phyloP scores from a whole-genome alignment of 2,797 vertebrate species.

The Mico argentatus region DNA sequence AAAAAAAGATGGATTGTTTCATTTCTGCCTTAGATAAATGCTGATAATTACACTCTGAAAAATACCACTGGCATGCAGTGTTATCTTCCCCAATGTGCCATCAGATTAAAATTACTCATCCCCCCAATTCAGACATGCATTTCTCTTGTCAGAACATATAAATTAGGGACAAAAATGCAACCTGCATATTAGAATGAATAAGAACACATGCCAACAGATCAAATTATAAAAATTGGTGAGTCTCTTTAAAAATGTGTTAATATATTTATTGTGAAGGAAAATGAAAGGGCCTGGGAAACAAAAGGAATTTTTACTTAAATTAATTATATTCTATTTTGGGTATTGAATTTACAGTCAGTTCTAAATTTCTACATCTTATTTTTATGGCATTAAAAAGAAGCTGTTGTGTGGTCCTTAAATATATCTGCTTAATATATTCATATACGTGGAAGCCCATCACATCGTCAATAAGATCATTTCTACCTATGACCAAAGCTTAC shows the following conservation, averaged over 20 bases:
- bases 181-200: constrained; percentile 27
- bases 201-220: neutral
- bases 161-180: constrained; percentile 30
- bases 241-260: neutral
- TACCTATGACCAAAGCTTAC: neutral
- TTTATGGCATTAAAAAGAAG: constrained; percentile 5
- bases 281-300: neutral
- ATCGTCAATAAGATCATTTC: neutral
- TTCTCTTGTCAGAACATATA: constrained; percentile 42
- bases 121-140: constrained; percentile 29
- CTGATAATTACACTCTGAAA: constrained; percentile 51
- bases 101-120: constrained; percentile 60
- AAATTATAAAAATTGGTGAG: constrained; percentile 19
- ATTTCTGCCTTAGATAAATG: constrained; percentile 67
- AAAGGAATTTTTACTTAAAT: neutral
- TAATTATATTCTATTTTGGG: constrained; percentile 41
- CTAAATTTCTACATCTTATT: neutral
- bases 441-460: neutral
- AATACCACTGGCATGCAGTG: neutral
- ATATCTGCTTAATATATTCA: neutral
- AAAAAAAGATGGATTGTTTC: constrained; percentile 68
- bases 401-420: neutral
- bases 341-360: constrained; percentile 3
- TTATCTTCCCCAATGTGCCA: constrained; percentile 39
- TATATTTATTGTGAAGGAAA: constrained; percentile 14